Conservation (phyloP, 2,888 invertebrate genomes). For the Lochmaea crataegi region DNA sequence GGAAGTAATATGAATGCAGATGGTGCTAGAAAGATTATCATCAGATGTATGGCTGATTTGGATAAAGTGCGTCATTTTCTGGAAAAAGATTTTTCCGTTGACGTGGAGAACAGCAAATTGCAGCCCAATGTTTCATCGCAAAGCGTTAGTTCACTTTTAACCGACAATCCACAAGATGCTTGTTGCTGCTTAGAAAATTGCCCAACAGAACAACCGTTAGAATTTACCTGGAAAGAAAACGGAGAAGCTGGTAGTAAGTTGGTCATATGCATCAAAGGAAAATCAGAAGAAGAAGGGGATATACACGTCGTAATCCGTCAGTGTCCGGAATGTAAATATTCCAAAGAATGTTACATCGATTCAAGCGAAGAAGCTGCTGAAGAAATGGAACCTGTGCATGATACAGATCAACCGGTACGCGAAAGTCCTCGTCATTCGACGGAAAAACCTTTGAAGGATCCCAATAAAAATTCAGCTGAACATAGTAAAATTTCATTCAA, state of each 20-base stretch:
- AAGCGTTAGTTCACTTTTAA: background rate
- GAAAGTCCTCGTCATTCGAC: background rate
- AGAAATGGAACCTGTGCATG: background rate
- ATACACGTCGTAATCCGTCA: conserved; percentile 52
- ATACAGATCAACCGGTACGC: background rate
- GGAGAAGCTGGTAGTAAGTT: conserved; percentile 47
- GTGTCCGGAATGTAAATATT: conserved; percentile 49
- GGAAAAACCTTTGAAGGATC: background rate
- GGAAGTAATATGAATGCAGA: conserved; percentile 33
- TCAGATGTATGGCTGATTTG: conserved; percentile 48
- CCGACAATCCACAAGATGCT: background rate
- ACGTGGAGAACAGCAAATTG: background rate
- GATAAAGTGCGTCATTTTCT: conserved; percentile 47
- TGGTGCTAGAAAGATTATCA: conserved; percentile 48
- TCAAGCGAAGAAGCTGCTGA: background rate
- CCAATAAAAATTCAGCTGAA: background rate
- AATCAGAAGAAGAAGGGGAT: conserved; percentile 47
- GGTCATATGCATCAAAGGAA: conserved; percentile 54
- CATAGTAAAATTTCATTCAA: background rate
- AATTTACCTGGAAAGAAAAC: conserved; percentile 38
- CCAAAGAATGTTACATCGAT: background rate
- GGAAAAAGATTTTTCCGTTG: conserved; percentile 26
- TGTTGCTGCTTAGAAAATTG: conserved; percentile 26
- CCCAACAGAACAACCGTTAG: conserved; percentile 30
- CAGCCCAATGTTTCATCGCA: background rate